phyloP scores from a whole-genome alignment of 2,888 invertebrate genomes.

The Hirtodrosophila histrioides region DNA sequence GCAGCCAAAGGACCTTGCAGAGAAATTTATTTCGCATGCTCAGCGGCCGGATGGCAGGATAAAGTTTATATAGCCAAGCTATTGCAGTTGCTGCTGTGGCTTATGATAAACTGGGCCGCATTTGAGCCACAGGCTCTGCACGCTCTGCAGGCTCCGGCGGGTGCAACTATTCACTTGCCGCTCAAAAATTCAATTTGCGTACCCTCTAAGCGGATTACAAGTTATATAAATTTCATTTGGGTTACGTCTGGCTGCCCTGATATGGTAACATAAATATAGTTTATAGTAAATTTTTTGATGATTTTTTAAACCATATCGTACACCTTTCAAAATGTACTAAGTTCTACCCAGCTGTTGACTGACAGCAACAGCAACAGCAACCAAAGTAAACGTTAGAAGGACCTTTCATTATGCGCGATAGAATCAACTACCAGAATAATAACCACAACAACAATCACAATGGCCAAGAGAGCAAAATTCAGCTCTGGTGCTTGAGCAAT shows the following conservation, averaged over 20 bases:
- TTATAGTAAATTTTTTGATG: slow-evolving; percentile 40
- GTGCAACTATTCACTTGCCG: slow-evolving; percentile 35
- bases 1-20: slow-evolving; percentile 21
- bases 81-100: slow-evolving; percentile 10
- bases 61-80: slow-evolving; percentile 53
- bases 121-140: slow-evolving; percentile 22
- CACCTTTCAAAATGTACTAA: slow-evolving; percentile 17
- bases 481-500: slow-evolving; percentile 35
- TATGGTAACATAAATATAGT: slow-evolving; percentile 1
- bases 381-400: slow-evolving; percentile 10
- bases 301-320: slow-evolving; percentile 23
- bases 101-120: slow-evolving; percentile 25
- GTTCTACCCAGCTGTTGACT: slow-evolving; percentile 10
- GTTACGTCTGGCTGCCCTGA: slow-evolving; percentile 14
- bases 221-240: slow-evolving; percentile 58
- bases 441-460: slow-evolving; percentile 35
- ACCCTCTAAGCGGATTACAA: slow-evolving; percentile 63
- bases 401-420: slow-evolving; percentile 32
- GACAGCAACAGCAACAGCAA: slow-evolving; percentile 7
- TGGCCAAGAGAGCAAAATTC: slow-evolving; percentile 41
- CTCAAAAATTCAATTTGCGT: slow-evolving; percentile 65
- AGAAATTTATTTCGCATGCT: slow-evolving; percentile 60
- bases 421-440: slow-evolving; percentile 31
- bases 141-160: not conserved
- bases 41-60: slow-evolving; percentile 38